Evolutionary conservation across 2,888 invertebrate genomes (phyloP), one percentile per base, ranked within the genome.

Genomic region (Orgyia antiqua): DNA sequence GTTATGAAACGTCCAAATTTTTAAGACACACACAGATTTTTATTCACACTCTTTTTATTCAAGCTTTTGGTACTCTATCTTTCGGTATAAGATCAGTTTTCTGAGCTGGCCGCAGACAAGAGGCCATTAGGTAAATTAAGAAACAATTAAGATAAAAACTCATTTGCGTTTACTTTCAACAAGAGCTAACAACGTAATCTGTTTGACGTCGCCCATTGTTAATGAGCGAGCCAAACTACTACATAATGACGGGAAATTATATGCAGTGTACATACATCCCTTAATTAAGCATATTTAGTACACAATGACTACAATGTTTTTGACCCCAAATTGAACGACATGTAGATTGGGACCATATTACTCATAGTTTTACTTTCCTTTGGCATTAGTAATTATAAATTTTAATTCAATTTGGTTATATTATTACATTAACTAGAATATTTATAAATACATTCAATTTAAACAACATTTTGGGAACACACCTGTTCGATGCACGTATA

Each of bases 261-360:
- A 45, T 37, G 52, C 47, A 35, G 30, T 42, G 55, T 51, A 59
- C n/a, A n/a, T n/a, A n/a, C 58, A 54, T 65, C 60, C 65, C 59
- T 55, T 66, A 56, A 73, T 74, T 68, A 69, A 57, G 50, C 45
- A 42, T 54, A 58, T 68, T 73, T 68, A 69, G 60, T 54, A 56
- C 54, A 62, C 56, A 66, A 64, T 42, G 54, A 55, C 45, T 50
- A 53, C 54, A 63, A 58, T 56, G 46, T 45, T 51, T 63, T 61
- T 62, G 71, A 69, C 68, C 70, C 54, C 46, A 42, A n/a, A n/a
- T n/a, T 42, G 40, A 24, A 28, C 34, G 29, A 46, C 44, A 36
- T n/a, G 40, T 43, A 33, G 39, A 39, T 43, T 61, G n/a, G n/a
- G n/a, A 68, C 67, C 65, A 54, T 38, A 52, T 9, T 9, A n/a